Evolutionary conservation across 1,140 invertebrate genomes (phyloP), one percentile per base, ranked within the genome.

Genomic region (Lepidurus arcticus): DNA sequence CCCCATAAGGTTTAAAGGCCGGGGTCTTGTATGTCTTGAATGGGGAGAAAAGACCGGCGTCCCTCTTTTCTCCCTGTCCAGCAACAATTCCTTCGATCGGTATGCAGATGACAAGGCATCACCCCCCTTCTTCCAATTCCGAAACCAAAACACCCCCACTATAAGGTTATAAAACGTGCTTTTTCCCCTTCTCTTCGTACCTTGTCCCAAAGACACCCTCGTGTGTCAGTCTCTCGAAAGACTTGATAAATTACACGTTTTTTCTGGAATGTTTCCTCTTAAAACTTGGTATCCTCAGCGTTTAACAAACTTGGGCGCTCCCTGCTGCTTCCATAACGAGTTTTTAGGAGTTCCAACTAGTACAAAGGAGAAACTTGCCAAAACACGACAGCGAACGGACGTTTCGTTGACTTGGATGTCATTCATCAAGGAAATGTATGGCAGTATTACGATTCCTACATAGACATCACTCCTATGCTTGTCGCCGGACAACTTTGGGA

Each of bases 101-200:
- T 65, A 65, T 65, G 53, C 53, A 65, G 53, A 65, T 65, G 53
- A 65, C 53, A 65, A 65, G 53, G 53, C 53, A 65, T n/a, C 16
- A 34, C 34, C 34, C 34, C 34, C 34, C 34, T 34, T 34, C 4
- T 34, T 34, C 34, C 34, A 34, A 34, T 34, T 34, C 34, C 34
- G 34, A 34, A 34, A 34, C 34, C 34, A 21, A 65, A 65, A 65
- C 53, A 65, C 21, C 53, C 53, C 53, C 21, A n/a, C 16, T 65
- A n/a, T n/a, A n/a, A 65, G 16, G 7, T 65, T 65, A 21, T 65
- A 16, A 9, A 16, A 21, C 13, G 4, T 21, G 53, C 16, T 7
- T 65, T 65, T 65, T 21, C 1, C 34, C 16, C 21, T 65, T 21
- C 53, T 7, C 53, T 16, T 7, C 53, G 5, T 65, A 16, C 53